Percentiles rank a stretch among this genome's conserved stretches.
Conservation (phyloP, 2,113 vertebrate species). For the Microcebus murinus region DNA sequence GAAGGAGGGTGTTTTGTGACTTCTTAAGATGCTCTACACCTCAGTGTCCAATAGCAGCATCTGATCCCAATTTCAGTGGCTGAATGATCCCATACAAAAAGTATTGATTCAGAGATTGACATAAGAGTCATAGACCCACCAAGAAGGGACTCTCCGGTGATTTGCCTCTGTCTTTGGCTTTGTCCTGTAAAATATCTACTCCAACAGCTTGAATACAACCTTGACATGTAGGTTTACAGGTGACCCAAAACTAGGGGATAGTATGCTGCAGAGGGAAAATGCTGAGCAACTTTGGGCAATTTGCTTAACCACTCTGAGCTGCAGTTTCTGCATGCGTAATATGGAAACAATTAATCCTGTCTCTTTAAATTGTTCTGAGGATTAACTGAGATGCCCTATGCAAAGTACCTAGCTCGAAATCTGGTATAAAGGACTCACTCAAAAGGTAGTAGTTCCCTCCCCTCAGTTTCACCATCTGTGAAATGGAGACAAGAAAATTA, state of each 20-base stretch:
- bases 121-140: background rate
- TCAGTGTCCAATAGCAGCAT: background rate
- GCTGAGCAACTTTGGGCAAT: background rate
- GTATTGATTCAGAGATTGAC: background rate
- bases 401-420: background rate
- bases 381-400: background rate
- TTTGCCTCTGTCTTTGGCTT: slow-evolving; percentile 14
- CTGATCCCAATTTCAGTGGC: background rate
- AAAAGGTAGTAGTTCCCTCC: background rate
- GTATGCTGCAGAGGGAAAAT: background rate
- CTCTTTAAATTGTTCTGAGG: background rate
- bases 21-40: background rate
- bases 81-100: background rate
- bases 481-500: slow-evolving; percentile 12
- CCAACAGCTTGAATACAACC: background rate
- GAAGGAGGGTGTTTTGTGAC: background rate
- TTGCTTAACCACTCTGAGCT: background rate
- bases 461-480: slow-evolving; percentile 19
- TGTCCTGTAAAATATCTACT: background rate
- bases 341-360: background rate
- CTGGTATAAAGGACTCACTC: background rate
- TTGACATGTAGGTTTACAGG: background rate
- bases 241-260: background rate
- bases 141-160: background rate
- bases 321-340: background rate